A percentile compares a stretch with the other conserved stretches of the same genome.
phyloP scores from a whole-genome alignment of 2,888 invertebrate species.

The Dryobota labecula region DNA sequence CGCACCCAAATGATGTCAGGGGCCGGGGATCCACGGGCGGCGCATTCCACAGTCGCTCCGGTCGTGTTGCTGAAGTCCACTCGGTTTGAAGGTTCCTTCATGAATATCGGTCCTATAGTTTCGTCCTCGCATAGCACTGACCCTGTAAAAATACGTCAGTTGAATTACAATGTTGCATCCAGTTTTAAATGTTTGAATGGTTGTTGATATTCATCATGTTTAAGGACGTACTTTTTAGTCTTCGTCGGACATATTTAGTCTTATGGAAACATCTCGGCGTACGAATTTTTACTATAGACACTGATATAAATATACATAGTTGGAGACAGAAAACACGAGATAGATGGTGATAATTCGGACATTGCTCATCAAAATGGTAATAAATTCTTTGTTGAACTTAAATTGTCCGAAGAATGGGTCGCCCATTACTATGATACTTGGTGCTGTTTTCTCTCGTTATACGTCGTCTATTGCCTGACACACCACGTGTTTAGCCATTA shows the following conservation, averaged over 20 bases:
- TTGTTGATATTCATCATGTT: slow-evolving; percentile 1
- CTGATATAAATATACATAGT: neutral
- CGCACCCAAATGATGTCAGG: slow-evolving; percentile 98
- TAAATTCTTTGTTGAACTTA: neutral
- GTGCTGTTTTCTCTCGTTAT: neutral
- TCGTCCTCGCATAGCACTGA: slow-evolving; percentile 92
- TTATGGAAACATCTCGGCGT: neutral
- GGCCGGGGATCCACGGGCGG: slow-evolving; percentile 96
- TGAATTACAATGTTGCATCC: slow-evolving; percentile 13
- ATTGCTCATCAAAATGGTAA: neutral
- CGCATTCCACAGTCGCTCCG: slow-evolving; percentile 97
- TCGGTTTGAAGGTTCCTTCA: slow-evolving; percentile 97
- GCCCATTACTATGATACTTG: slow-evolving; percentile 1
- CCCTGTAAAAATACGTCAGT: slow-evolving; percentile 73
- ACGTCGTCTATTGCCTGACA: slow-evolving; percentile 5
- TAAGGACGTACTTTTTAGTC: neutral
- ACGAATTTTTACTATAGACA: neutral
- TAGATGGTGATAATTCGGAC: neutral
- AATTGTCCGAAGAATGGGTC: neutral
- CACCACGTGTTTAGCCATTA: slow-evolving; percentile 15
- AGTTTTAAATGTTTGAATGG: neutral
- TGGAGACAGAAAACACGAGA: neutral
- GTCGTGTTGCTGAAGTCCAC: slow-evolving; percentile 98
- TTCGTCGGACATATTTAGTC: neutral
- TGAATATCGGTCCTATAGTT: slow-evolving; percentile 97